phyloP scores from a whole-genome alignment of 2,113 vertebrate species.

The Aegithalos caudatus region DNA sequence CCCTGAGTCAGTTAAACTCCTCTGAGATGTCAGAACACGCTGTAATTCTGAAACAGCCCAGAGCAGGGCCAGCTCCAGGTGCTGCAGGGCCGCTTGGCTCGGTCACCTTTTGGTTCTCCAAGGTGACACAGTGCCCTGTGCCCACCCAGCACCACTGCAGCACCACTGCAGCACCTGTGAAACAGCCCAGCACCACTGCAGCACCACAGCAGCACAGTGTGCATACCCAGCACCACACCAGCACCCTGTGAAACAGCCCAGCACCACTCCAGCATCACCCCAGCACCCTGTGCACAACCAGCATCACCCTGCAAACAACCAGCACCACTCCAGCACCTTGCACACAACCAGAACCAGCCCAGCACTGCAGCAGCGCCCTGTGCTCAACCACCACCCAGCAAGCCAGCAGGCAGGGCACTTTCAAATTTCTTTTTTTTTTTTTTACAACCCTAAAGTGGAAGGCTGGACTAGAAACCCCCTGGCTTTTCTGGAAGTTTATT shows the following conservation, averaged over 20 bases:
- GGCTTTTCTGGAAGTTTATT: neutral
- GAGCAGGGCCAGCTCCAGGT: neutral
- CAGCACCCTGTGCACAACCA: no score
- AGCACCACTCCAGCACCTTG: no score
- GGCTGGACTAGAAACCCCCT: neutral
- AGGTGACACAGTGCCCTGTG: neutral
- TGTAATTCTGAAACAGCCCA: neutral
- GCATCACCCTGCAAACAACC: neutral
- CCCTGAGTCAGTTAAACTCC: neutral
- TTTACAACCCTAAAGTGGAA: neutral
- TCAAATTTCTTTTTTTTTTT: neutral
- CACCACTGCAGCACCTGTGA: neutral
- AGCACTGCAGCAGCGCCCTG: neutral
- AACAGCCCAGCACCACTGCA: neutral
- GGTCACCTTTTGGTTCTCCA: rapidly evolving
- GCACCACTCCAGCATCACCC: neutral
- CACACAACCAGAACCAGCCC: no score
- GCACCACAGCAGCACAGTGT: no score
- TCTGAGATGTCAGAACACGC: neutral
- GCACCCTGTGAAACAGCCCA: neutral
- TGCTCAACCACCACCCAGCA: neutral
- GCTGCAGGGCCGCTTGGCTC: rapidly evolving
- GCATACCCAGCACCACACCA: neutral
- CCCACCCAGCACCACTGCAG: neutral
- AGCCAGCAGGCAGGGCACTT: neutral